These are phyloP conservation scores for Hemicordylus capensis DNA, from an alignment of 2,113 vertebrate genomes.

Conservation along the genomic window DNA sequence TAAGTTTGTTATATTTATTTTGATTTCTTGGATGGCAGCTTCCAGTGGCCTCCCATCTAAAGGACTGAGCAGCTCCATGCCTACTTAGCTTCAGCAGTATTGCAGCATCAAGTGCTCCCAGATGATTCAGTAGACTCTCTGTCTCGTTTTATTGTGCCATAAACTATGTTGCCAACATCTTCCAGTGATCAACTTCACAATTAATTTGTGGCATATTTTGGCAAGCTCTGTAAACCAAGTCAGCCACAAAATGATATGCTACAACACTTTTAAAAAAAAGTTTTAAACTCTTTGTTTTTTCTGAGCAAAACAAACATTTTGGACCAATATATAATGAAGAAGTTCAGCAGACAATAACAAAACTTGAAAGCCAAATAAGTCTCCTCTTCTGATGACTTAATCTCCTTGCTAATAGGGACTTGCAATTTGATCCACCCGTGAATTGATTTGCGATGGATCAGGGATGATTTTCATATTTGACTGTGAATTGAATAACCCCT, in stretches of 20 bases:
- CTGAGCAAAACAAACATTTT: background rate
- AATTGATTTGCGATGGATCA: no score
- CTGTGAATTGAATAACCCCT: no score
- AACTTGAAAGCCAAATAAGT: background rate
- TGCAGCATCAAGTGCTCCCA: background rate
- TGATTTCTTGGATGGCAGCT: no score
- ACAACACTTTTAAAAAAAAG: no score
- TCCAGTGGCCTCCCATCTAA: background rate
- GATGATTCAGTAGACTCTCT: no score
- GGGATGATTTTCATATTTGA: no score
- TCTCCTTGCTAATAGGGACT: no score
- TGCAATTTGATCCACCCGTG: no score
- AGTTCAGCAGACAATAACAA: background rate
- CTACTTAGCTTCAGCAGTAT: background rate
- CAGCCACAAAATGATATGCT: background rate
- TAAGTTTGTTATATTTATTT: background rate
- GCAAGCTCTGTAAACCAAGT: background rate
- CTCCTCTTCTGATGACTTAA: constrained; percentile 2
- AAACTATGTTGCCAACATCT: background rate
- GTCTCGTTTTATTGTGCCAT: background rate
- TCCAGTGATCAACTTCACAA: background rate
- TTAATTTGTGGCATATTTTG: background rate
- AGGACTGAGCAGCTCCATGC: background rate
- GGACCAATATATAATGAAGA: background rate
- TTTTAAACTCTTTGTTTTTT: background rate